A percentile compares a stretch with the other conserved stretches of the same genome.
phyloP scores from a whole-genome alignment of 2,113 vertebrate species.

The Mugil cephalus region DNA sequence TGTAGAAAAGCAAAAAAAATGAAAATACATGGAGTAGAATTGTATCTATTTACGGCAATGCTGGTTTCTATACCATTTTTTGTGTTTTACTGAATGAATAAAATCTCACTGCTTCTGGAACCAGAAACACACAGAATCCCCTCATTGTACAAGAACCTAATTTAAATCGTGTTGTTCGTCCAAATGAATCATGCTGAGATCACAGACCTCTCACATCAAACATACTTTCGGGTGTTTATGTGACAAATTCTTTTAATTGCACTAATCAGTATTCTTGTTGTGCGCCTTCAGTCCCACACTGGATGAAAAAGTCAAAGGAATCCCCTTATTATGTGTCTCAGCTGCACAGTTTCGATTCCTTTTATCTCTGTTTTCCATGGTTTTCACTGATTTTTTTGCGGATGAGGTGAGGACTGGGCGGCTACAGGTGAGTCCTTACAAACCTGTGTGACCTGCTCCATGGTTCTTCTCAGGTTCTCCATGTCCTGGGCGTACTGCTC shows the following conservation, averaged over 20 bases:
- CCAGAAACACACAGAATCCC: no score
- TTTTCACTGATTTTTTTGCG: conserved; percentile 1
- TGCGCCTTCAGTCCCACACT: not conserved
- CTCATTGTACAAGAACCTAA: no score
- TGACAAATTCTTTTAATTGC: not conserved
- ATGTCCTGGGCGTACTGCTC: conserved; percentile 90
- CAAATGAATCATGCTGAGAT: not conserved
- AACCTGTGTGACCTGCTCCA: conserved; percentile 91
- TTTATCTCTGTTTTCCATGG: conserved; percentile 22
- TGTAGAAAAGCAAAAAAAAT: not conserved
- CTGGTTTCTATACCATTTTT: no score
- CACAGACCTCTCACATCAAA: conserved; percentile 5
- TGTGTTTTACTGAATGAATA: no score
- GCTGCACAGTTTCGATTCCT: not conserved
- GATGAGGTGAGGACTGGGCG: no score
- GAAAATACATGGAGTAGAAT: not conserved
- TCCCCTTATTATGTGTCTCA: not conserved
- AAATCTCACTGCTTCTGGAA: no score
- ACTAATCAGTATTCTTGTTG: not conserved
- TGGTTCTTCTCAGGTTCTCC: conserved; percentile 86
- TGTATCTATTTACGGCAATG: not conserved
- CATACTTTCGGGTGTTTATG: not conserved
- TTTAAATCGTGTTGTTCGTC: no score
- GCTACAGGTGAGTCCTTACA: no score
- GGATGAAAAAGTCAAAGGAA: not conserved